phyloP scores from a whole-genome alignment of 1,140 invertebrate genomes.

The Cepaea nemoralis region DNA sequence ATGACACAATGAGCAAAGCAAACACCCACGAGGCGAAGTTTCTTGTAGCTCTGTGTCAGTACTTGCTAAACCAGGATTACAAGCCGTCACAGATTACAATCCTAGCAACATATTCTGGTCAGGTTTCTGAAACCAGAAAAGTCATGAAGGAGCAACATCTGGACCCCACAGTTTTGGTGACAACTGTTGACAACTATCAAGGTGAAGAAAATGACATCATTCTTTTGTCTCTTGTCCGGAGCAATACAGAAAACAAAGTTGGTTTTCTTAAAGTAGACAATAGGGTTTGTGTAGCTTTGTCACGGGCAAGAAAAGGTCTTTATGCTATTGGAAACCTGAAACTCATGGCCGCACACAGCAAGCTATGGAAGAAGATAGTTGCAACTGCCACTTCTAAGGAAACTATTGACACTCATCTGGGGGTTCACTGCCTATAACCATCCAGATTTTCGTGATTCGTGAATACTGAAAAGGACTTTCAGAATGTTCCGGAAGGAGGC shows the following conservation, averaged over 20 bases:
- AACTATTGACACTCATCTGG: conserved; percentile 23
- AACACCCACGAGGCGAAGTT: conserved; percentile 70
- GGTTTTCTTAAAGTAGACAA: conserved; percentile 85
- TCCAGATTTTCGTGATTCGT: not conserved
- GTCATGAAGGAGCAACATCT: not conserved
- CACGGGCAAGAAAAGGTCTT: conserved; percentile 82
- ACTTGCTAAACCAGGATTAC: conserved; percentile 71
- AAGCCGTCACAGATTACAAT: conserved; percentile 67
- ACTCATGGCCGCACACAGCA: conserved; percentile 53
- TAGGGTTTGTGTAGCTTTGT: conserved; percentile 84
- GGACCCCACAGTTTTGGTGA: conserved; percentile 70
- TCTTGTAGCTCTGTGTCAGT: conserved; percentile 61
- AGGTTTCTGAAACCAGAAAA: conserved; percentile 49
- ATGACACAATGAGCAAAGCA: conserved; percentile 65
- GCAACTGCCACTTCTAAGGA: not conserved
- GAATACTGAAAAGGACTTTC: not conserved
- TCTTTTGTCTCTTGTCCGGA: conserved; percentile 85
- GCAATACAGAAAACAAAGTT: conserved; percentile 76
- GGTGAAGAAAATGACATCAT: conserved; percentile 89
- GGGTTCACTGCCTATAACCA: conserved; percentile 36
- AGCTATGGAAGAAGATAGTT: conserved; percentile 38
- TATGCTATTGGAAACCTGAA: conserved; percentile 81
- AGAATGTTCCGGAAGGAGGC: conserved; percentile 64
- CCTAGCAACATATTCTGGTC: conserved; percentile 70
- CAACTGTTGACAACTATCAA: conserved; percentile 80